These are phyloP conservation scores for Trissonchulus latispiculum DNA, from an alignment of 2,888 invertebrate genomes.

Conservation along the genomic window DNA sequence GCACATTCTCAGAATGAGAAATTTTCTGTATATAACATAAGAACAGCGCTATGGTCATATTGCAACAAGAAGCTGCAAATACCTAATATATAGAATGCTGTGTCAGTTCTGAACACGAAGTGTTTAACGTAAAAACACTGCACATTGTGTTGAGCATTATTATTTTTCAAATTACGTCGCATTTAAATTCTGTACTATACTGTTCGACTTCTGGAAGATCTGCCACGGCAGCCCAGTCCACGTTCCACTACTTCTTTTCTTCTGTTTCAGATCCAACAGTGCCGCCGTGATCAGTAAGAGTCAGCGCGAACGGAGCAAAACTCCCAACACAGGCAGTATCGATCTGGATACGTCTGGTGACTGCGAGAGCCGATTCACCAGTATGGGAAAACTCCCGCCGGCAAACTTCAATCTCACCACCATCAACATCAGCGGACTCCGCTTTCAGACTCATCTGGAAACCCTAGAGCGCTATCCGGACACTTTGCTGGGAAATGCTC, in stretches of 20 bases:
- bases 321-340: neutral
- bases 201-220: too few relatives aligned
- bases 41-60: too few relatives aligned
- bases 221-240: too few relatives aligned
- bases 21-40: too few relatives aligned
- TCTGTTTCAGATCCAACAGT: neutral
- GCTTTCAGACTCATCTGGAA: constrained; percentile 37
- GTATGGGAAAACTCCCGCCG: neutral
- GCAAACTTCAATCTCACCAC: constrained; percentile 30
- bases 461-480: constrained; percentile 38
- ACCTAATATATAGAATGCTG: too few relatives aligned
- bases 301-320: neutral
- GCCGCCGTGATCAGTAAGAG: neutral
- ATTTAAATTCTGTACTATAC: too few relatives aligned
- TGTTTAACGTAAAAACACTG: too few relatives aligned
- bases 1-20: too few relatives aligned
- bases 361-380: neutral
- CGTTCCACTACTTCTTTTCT: neutral
- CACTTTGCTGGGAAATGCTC: constrained; percentile 37
- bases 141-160: too few relatives aligned
- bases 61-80: too few relatives aligned
- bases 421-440: constrained; percentile 39
- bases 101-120: too few relatives aligned
- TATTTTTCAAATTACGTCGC: too few relatives aligned
- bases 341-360: neutral